Percentiles rank a stretch among this genome's conserved stretches.
Evolutionary conservation across 2,797 vertebrate genomes (phyloP).

Genomic region (Tympanoctomys barrerae): DNA sequence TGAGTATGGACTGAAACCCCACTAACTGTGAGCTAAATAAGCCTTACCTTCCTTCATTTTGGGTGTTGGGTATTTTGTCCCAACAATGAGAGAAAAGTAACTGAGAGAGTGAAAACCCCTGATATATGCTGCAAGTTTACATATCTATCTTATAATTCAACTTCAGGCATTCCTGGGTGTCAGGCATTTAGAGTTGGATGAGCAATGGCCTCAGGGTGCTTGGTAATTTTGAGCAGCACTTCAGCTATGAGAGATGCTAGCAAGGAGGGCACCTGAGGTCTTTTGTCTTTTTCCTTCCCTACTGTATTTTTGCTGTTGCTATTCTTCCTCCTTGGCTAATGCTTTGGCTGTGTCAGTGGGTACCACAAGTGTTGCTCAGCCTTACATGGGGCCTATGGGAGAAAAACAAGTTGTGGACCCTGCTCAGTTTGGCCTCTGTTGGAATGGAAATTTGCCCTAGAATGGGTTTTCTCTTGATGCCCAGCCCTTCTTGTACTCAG

Average conservation of each 20-base stretch:
- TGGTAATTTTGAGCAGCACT: slow-evolving; percentile 46
- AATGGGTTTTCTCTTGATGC: neutral
- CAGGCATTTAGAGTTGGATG: neutral
- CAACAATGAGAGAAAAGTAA: no score
- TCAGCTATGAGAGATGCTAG: neutral
- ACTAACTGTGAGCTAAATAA: no score
- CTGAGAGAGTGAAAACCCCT: neutral
- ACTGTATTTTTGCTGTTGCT: no score
- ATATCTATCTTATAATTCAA: neutral
- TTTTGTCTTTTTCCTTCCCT: neutral
- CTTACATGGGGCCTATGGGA: neutral
- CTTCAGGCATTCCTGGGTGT: neutral
- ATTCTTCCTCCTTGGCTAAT: neutral
- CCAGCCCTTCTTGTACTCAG: neutral
- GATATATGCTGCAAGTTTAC: neutral
- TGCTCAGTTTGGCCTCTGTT: neutral
- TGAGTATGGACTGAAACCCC: no score
- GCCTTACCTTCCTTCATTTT: no score
- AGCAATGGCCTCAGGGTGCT: neutral
- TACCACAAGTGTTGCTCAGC: neutral
- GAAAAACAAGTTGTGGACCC: neutral
- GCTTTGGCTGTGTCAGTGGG: neutral
- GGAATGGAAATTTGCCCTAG: slow-evolving; percentile 23
- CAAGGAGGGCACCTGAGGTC: neutral
- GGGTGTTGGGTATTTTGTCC: no score